These are phyloP conservation scores for Prionailurus viverrinus DNA, from an alignment of 2,113 vertebrate genomes.

Conservation along the genomic window DNA sequence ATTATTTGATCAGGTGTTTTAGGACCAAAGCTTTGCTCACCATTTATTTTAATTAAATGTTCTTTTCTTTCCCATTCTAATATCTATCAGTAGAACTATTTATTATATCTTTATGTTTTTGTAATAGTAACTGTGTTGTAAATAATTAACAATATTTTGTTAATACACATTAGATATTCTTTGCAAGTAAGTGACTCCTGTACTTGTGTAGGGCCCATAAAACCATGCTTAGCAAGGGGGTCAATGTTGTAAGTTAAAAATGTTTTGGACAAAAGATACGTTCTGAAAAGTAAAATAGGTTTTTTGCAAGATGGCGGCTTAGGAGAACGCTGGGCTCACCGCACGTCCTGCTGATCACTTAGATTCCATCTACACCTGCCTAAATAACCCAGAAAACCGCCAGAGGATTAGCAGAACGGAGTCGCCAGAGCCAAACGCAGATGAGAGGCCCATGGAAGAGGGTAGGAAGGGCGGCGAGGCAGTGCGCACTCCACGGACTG, in stretches of 20 bases:
- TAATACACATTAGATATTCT: background rate
- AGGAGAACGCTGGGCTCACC: too few species aligned
- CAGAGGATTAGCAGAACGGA: too few species aligned
- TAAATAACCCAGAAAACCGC: too few species aligned
- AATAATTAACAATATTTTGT: conserved; percentile 4
- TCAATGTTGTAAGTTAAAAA: background rate
- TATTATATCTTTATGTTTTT: background rate
- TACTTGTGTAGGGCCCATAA: background rate
- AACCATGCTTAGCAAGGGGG: background rate
- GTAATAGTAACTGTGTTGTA: background rate
- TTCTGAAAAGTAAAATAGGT: background rate
- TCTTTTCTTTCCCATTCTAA: background rate
- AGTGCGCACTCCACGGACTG: too few species aligned
- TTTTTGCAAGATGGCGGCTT: too few species aligned
- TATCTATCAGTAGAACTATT: background rate
- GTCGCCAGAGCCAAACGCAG: too few species aligned
- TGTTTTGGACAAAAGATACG: background rate
- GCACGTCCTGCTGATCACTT: too few species aligned
- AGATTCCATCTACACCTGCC: too few species aligned
- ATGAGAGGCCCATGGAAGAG: too few species aligned
- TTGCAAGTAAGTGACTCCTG: background rate
- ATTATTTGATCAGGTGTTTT: background rate
- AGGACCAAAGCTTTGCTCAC: background rate
- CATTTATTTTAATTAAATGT: background rate
- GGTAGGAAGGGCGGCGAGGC: too few species aligned